Percentiles rank a stretch among this genome's conserved stretches.
phyloP scores from a whole-genome alignment of 2,113 vertebrate species.

The Leptodactylus fuscus region DNA sequence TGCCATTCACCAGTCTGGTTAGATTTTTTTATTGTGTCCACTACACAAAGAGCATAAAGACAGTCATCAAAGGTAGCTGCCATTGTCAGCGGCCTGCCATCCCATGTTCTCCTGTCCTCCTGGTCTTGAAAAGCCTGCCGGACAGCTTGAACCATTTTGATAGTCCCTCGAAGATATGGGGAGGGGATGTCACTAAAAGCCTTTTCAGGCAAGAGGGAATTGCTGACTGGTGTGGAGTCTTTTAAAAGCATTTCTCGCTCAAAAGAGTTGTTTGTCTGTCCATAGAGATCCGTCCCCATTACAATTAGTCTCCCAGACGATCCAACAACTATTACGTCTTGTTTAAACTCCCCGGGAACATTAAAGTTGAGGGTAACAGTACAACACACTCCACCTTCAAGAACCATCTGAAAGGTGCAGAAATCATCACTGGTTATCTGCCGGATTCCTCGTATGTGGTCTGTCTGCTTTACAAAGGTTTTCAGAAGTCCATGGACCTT shows the following conservation, averaged over 20 bases:
- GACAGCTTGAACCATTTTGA: conserved; percentile 97
- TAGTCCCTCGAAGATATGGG: conserved; percentile 92
- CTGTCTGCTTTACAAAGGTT: conserved; percentile 97
- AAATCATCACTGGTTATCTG: conserved; percentile 99
- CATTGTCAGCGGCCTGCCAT: conserved; percentile 93
- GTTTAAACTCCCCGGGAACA: conserved; percentile 92
- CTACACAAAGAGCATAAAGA: conserved; percentile 94
- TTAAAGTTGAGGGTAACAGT: conserved; percentile 98
- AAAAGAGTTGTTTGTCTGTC: conserved; percentile 86
- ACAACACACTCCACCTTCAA: conserved; percentile 94
- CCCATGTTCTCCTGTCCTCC: conserved; percentile 95
- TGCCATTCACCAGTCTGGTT: conserved; percentile 97
- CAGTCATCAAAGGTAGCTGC: conserved; percentile 99
- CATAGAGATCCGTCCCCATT: conserved; percentile 88
- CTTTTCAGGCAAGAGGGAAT: conserved; percentile 90
- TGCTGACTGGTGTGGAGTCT: conserved; percentile 86
- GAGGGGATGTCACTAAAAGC: conserved; percentile 95
- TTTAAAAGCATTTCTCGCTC: conserved; percentile 89
- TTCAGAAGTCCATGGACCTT: conserved; percentile 96
- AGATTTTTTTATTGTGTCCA: conserved; percentile 97
- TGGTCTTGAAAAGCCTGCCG: conserved; percentile 95
- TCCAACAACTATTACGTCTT: conserved; percentile 92
- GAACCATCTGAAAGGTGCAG: conserved; percentile 97
- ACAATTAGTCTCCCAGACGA: conserved; percentile 85
- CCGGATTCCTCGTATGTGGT: conserved; percentile 94